A percentile compares a stretch with the other conserved stretches of the same genome.
Evolutionary conservation across 1,140 invertebrate genomes (phyloP).

Genomic region (Oncopodura yosiiana): DNA sequence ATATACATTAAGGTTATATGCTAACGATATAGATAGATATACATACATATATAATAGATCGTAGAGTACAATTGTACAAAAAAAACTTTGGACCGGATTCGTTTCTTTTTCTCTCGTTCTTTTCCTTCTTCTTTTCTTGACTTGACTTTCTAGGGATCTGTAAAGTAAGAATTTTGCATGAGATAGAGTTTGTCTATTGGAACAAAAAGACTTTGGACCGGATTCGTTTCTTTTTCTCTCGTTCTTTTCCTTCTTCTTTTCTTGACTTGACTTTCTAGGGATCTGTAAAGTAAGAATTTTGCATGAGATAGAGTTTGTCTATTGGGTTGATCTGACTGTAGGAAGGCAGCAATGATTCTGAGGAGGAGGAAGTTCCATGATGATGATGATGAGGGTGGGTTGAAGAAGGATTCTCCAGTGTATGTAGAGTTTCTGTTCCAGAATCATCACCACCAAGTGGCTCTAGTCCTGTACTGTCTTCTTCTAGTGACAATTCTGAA

Average conservation of each 20-base stretch:
- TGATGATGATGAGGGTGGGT: constrained; percentile 39
- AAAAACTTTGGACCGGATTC: no score
- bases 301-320: constrained; percentile 95
- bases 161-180: constrained; percentile 93
- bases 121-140: no score
- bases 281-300: constrained; percentile 80
- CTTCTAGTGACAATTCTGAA: constrained; percentile 75
- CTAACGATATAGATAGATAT: no score
- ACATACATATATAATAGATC: no score
- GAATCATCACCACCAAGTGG: constrained; percentile 69
- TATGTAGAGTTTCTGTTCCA: constrained; percentile 63
- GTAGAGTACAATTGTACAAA: no score
- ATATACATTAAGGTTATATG: no score
- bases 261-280: no score
- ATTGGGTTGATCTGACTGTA: constrained; percentile 74
- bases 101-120: no score
- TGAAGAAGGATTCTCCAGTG: constrained; percentile 37
- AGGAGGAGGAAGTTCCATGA: constrained; percentile 42
- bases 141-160: no score
- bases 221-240: no score
- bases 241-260: no score
- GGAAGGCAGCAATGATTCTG: constrained; percentile 48
- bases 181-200: constrained; percentile 95
- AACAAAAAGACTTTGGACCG: no score
- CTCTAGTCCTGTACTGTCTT: constrained; percentile 67